Evolutionary conservation across 2,888 invertebrate species (phyloP).

Genomic region (Frankliniella fusca): DNA sequence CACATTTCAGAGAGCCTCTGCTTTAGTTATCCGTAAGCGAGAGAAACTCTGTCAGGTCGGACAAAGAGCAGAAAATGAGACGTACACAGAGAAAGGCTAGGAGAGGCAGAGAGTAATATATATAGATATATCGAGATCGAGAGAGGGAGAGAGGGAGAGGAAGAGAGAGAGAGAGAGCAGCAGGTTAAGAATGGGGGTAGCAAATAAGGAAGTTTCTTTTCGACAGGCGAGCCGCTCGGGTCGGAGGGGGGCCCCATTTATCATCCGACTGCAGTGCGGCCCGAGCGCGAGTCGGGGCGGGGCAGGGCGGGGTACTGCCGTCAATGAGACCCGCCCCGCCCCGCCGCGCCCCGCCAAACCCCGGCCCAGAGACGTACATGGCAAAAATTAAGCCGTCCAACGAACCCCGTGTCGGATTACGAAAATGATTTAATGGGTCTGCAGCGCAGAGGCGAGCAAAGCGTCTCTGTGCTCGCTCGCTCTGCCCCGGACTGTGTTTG

Average conservation of each 20-base stretch:
- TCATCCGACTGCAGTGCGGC: conserved; percentile 11
- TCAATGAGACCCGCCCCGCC: not conserved
- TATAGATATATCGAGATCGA: not conserved
- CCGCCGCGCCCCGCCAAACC: not conserved
- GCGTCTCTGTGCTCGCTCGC: no score
- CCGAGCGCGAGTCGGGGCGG: not conserved
- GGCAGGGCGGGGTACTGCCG: not conserved
- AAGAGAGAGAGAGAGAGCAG: not conserved
- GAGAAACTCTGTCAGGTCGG: no score
- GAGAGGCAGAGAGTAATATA: no score
- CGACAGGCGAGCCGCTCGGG: not conserved
- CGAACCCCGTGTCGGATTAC: no score
- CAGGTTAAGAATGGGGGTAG: not conserved
- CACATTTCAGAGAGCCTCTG: no score
- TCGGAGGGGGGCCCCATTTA: not conserved
- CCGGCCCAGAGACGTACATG: not conserved
- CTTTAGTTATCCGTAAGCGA: no score
- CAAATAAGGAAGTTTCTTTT: conserved; percentile 14
- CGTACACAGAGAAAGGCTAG: no score
- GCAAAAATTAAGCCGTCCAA: no score
- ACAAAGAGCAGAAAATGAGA: no score
- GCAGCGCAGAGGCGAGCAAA: no score
- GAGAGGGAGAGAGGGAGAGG: not conserved
- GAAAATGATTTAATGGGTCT: no score
- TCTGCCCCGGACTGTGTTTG: no score